Conservation (phyloP, 2,888 invertebrate species). For the Dasysyrphus tricinctus region DNA sequence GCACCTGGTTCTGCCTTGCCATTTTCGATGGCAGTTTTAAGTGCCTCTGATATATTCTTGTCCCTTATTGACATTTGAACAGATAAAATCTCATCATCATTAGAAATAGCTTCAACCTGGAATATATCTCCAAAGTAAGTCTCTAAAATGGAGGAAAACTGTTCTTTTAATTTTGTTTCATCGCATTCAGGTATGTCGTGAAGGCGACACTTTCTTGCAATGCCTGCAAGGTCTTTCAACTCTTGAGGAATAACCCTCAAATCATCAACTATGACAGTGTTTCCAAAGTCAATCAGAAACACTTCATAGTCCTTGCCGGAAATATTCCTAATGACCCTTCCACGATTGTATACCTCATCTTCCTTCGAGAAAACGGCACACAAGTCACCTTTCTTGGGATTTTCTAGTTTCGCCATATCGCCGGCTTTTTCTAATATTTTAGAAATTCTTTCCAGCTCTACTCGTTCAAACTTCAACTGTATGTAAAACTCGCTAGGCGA, state of each 20-base stretch:
- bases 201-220: constrained; percentile 79
- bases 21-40: constrained; percentile 79
- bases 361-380: constrained; percentile 81
- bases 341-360: constrained; percentile 95
- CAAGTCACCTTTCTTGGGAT: constrained; percentile 48
- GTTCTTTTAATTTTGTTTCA: constrained; percentile 77
- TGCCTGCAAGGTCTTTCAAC: constrained; percentile 83
- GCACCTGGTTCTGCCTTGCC: constrained; percentile 76
- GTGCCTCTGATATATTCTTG: constrained; percentile 84
- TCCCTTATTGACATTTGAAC: constrained; percentile 86
- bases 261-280: constrained; percentile 85
- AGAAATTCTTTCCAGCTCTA: constrained; percentile 78
- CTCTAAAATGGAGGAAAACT: constrained; percentile 83
- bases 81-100: constrained; percentile 84
- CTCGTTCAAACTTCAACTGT: constrained; percentile 85
- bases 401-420: constrained; percentile 59
- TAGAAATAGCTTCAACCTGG: constrained; percentile 86
- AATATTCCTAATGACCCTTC: constrained; percentile 86
- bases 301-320: constrained; percentile 89
- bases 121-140: constrained; percentile 86
- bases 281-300: constrained; percentile 89
- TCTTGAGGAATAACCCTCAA: constrained; percentile 86
- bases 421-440: constrained; percentile 79
- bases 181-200: constrained; percentile 77
- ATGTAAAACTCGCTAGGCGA: constrained; percentile 90